Evolutionary conservation across 2,797 vertebrate species (phyloP).

Genomic region (Mallotus villosus): DNA sequence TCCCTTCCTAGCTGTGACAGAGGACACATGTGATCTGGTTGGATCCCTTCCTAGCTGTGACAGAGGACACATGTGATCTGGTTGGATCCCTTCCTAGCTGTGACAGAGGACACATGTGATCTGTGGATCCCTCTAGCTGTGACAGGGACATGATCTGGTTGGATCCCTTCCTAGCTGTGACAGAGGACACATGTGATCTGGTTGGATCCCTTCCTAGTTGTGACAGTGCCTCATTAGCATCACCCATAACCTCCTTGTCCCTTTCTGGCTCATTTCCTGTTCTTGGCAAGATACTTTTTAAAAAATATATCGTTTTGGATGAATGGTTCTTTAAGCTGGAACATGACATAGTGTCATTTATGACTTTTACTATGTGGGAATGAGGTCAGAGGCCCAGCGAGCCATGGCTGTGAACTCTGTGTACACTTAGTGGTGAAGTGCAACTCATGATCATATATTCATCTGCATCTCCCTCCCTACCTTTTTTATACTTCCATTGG

Average conservation of each 20-base stretch:
- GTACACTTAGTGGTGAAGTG: no score
- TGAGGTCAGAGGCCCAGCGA: no score
- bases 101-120: conserved; percentile 53
- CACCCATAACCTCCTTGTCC: conserved; percentile 31
- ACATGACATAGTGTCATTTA: conserved; percentile 6
- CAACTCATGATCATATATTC: no score
- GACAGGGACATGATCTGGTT: no score
- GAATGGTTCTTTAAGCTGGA: conserved; percentile 39
- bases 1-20: conserved; percentile 43
- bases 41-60: no score
- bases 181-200: conserved; percentile 54
- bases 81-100: conserved; percentile 44
- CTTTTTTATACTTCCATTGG: no score
- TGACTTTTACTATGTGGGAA: background rate
- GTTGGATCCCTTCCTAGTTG: conserved; percentile 42
- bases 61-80: no score
- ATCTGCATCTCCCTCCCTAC: no score
- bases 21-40: conserved; percentile 53
- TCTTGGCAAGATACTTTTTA: conserved; percentile 30
- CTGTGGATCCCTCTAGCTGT: no score
- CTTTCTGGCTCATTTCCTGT: conserved; percentile 33
- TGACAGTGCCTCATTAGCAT: conserved; percentile 57
- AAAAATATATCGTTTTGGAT: background rate
- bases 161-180: conserved; percentile 45
- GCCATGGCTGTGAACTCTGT: no score